phyloP scores from a whole-genome alignment of 2,113 vertebrate species.

The Puntigrus tetrazona region DNA sequence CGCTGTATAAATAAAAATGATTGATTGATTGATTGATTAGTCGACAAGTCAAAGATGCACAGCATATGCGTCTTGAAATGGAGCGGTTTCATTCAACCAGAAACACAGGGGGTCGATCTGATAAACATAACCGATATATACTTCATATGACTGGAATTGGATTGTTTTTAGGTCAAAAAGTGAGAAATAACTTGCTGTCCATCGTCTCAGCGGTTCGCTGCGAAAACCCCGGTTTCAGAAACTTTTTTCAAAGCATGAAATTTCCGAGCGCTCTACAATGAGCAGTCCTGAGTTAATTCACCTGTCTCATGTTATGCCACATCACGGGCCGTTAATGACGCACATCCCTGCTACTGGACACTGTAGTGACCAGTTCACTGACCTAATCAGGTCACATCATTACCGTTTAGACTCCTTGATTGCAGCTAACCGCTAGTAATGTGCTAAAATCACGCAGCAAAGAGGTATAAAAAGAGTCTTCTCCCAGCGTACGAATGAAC shows the following conservation, averaged over 20 bases:
- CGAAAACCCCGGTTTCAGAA: not conserved
- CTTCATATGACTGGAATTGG: too few relatives aligned
- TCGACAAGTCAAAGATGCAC: not conserved
- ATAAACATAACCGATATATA: too few relatives aligned
- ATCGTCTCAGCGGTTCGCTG: too few relatives aligned
- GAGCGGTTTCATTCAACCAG: too few relatives aligned
- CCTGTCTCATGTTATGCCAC: constrained; percentile 40
- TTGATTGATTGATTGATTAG: not conserved
- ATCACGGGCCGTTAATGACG: constrained; percentile 48
- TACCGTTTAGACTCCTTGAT: constrained; percentile 48
- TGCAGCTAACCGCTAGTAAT: constrained; percentile 49
- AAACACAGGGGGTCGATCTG: too few relatives aligned
- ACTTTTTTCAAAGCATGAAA: not conserved
- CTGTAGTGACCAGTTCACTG: constrained; percentile 39
- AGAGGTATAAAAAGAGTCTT: constrained; percentile 54
- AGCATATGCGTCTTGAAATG: too few relatives aligned
- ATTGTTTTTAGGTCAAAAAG: too few relatives aligned
- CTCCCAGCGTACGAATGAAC: not conserved
- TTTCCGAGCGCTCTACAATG: not conserved
- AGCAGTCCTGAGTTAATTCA: not conserved
- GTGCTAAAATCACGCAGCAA: constrained; percentile 46
- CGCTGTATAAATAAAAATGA: too few relatives aligned
- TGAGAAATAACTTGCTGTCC: too few relatives aligned
- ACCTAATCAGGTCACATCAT: constrained; percentile 54
- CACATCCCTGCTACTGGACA: constrained; percentile 17